Evolutionary conservation across 2,888 invertebrate species (phyloP).

Genomic region (Microplitis manilae): DNA sequence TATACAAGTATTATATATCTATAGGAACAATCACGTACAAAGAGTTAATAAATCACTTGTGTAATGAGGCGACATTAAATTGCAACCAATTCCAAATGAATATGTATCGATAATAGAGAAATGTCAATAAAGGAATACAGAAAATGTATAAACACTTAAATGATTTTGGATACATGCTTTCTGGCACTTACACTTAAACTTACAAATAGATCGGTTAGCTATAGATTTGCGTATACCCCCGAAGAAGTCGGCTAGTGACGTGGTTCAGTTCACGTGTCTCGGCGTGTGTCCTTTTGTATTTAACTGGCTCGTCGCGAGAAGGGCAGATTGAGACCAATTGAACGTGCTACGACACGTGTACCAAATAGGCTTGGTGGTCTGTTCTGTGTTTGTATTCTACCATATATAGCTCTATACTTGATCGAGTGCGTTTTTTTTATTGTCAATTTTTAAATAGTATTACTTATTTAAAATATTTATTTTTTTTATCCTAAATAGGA

Average conservation of each 20-base stretch:
- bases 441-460: not conserved
- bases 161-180: slow-evolving; percentile 46
- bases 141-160: slow-evolving; percentile 43
- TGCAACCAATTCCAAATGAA: slow-evolving; percentile 59
- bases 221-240: slow-evolving; percentile 11
- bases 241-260: slow-evolving; percentile 38
- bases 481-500: slow-evolving; percentile 14
- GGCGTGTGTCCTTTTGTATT: slow-evolving; percentile 56
- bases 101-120: not conserved
- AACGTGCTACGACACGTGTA: slow-evolving; percentile 65
- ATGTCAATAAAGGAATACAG: slow-evolving; percentile 41
- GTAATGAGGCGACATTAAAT: slow-evolving; percentile 66
- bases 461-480: slow-evolving; percentile 1
- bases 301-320: slow-evolving; percentile 43
- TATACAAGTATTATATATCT: slow-evolving; percentile 44
- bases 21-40: slow-evolving; percentile 62
- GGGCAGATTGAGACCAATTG: slow-evolving; percentile 57
- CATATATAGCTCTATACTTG: slow-evolving; percentile 39
- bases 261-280: slow-evolving; percentile 57
- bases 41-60: slow-evolving; percentile 58
- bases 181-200: slow-evolving; percentile 56
- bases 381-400: slow-evolving; percentile 59
- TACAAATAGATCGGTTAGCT: slow-evolving; percentile 18
- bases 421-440: slow-evolving; percentile 33
- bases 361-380: slow-evolving; percentile 66